Conservation (phyloP, 2,888 invertebrate species). For the Apamea sordens region DNA sequence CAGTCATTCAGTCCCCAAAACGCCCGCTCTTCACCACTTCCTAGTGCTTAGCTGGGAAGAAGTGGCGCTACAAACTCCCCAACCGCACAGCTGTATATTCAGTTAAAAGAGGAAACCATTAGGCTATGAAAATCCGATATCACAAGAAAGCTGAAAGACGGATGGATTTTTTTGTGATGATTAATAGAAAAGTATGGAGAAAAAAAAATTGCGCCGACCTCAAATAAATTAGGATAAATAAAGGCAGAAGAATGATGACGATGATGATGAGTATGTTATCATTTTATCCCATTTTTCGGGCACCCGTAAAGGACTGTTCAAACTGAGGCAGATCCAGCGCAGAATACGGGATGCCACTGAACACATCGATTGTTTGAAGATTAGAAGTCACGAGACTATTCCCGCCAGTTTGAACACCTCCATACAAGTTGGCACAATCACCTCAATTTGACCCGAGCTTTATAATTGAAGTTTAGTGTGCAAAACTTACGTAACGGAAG, state of each 20-base stretch:
- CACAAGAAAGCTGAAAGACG: neutral
- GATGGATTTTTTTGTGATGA: neutral
- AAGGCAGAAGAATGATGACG: neutral
- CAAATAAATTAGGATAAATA: neutral
- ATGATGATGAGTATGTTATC: neutral
- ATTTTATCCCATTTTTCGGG: neutral
- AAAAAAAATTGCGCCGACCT: too few species aligned
- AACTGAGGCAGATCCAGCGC: neutral
- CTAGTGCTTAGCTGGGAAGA: neutral
- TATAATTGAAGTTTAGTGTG: neutral
- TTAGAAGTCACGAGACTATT: neutral
- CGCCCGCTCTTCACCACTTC: neutral
- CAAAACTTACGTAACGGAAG: conserved; percentile 77
- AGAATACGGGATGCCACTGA: neutral
- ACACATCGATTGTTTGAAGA: neutral
- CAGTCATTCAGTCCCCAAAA: neutral
- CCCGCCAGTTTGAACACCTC: neutral
- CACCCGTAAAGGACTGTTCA: neutral
- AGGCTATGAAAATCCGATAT: neutral
- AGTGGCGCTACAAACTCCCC: neutral
- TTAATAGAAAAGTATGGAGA: neutral
- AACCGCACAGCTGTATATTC: neutral
- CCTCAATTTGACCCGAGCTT: neutral
- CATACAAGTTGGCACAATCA: neutral
- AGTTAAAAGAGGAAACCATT: neutral